phyloP scores from a whole-genome alignment of 23 tunicate species.

The Styela clava region DNA sequence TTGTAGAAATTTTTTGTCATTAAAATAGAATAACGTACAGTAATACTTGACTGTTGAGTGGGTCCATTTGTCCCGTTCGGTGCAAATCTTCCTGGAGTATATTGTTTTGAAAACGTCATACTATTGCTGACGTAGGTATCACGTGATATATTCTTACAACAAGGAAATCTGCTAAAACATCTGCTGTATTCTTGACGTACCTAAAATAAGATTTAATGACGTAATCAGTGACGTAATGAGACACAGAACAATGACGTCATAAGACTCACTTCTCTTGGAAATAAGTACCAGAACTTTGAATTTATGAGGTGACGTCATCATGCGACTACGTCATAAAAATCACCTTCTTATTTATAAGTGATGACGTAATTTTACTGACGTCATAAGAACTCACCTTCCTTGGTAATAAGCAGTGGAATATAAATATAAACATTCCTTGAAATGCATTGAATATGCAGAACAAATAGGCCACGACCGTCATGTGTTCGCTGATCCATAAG shows the following conservation, averaged over 20 bases:
- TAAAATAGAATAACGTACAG: too few species aligned
- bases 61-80: conserved; percentile 13
- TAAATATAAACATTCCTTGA: conserved; percentile 77
- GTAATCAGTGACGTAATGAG: background rate
- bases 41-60: conserved; percentile 24
- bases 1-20: too few species aligned
- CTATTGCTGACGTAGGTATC: conserved; percentile 74
- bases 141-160: conserved; percentile 44
- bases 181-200: conserved; percentile 75
- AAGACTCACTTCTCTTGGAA: conserved; percentile 68
- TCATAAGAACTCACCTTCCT: conserved; percentile 52
- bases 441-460: conserved; percentile 87
- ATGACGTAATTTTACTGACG: background rate
- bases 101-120: conserved; percentile 94
- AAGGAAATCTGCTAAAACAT: conserved; percentile 37
- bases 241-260: background rate
- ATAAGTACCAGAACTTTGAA: conserved; percentile 72
- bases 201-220: conserved; percentile 26
- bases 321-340: too few species aligned
- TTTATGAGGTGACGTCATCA: too few species aligned
- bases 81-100: conserved; percentile 47
- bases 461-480: conserved; percentile 72
- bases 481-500: conserved; percentile 66
- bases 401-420: conserved; percentile 77
- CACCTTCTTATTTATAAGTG: too few species aligned